Percentiles rank a stretch among this genome's conserved stretches.
These are phyloP conservation scores for Agrypnus murinus DNA, from an alignment of 2,888 invertebrate species.

Conservation along the genomic window DNA sequence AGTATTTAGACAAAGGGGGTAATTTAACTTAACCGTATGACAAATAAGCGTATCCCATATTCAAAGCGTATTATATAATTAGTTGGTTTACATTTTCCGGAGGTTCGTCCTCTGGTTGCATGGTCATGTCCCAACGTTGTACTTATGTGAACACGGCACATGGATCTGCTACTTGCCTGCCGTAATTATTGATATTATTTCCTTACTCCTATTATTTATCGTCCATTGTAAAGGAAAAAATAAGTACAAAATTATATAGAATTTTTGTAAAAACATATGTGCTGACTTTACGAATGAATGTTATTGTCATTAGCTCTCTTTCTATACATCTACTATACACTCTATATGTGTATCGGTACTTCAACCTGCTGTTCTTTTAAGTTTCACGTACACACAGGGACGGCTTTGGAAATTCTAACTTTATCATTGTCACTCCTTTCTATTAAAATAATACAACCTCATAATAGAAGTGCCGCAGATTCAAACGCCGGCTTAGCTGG, in stretches of 20 bases:
- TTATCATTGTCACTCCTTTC: no score
- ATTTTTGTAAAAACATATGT: slow-evolving; percentile 70
- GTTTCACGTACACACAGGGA: slow-evolving; percentile 37
- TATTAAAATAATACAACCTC: no score
- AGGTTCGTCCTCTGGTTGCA: slow-evolving; percentile 59
- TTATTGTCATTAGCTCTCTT: slow-evolving; percentile 56
- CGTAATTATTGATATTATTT: slow-evolving; percentile 71
- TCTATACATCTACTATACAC: no score
- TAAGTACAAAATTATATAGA: slow-evolving; percentile 70
- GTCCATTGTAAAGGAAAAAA: slow-evolving; percentile 71
- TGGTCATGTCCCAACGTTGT: slow-evolving; percentile 59
- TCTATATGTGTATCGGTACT: slow-evolving; percentile 46
- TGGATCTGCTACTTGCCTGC: slow-evolving; percentile 70
- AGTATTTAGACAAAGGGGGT: slow-evolving; percentile 44
- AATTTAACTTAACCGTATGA: slow-evolving; percentile 51
- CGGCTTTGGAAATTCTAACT: no score
- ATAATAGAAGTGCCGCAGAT: no score
- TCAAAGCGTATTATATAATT: slow-evolving; percentile 57
- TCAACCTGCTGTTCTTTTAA: slow-evolving; percentile 54
- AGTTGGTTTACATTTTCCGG: slow-evolving; percentile 61
- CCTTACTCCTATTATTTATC: slow-evolving; percentile 70
- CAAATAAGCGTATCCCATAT: slow-evolving; percentile 54
- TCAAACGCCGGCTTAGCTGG: no score
- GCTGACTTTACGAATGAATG: slow-evolving; percentile 59
- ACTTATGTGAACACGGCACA: slow-evolving; percentile 69